phyloP scores from a whole-genome alignment of 2,888 invertebrate species.

The Plebejus melissa region DNA sequence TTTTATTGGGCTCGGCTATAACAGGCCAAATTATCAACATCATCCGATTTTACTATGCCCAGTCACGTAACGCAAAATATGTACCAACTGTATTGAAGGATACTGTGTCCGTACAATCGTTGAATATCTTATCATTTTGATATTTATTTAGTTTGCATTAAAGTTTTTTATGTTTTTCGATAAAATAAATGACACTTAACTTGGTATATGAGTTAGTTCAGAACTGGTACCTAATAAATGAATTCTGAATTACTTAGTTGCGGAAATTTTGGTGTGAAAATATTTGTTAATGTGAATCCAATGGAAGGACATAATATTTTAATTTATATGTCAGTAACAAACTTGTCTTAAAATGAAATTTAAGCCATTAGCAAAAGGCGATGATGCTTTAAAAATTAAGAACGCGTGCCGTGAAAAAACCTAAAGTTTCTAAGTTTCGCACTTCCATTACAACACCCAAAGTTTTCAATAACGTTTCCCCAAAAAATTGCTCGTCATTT shows the following conservation, averaged over 20 bases:
- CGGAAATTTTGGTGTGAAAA: too few relatives aligned
- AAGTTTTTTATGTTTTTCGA: too few relatives aligned
- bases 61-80: slow-evolving; percentile 77
- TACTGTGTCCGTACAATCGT: slow-evolving; percentile 41
- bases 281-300: too few relatives aligned
- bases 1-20: slow-evolving; percentile 78
- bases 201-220: too few relatives aligned
- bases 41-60: slow-evolving; percentile 78
- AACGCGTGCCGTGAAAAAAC: background rate
- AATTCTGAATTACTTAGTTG: too few relatives aligned
- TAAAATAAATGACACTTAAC: too few relatives aligned
- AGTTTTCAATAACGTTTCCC: slow-evolving; percentile 17
- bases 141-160: background rate
- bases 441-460: background rate
- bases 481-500: slow-evolving; percentile 18
- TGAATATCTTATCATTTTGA: background rate
- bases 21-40: slow-evolving; percentile 79
- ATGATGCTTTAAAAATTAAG: background rate
- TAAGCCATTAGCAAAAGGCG: background rate
- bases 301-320: too few relatives aligned
- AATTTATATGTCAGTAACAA: too few relatives aligned
- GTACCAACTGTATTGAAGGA: slow-evolving; percentile 57
- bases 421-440: background rate
- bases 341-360: too few relatives aligned
- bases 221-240: too few relatives aligned